These are phyloP conservation scores for Timema podura DNA, from an alignment of 2,888 invertebrate genomes.

Conservation along the genomic window DNA sequence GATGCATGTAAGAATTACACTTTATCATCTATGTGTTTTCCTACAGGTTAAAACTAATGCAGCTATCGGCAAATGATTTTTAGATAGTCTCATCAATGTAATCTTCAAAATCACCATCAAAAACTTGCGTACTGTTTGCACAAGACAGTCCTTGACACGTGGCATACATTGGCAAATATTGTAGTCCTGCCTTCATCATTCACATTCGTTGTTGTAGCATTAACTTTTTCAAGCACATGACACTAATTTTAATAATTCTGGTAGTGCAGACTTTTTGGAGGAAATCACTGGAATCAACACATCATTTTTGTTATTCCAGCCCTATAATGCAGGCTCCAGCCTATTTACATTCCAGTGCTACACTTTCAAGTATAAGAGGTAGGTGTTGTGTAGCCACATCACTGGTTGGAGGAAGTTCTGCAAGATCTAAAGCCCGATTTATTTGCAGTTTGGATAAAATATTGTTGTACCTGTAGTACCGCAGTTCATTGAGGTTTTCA, in stretches of 20 bases:
- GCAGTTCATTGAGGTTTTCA: conserved; percentile 5
- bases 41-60: no score
- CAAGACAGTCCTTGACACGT: conserved; percentile 1
- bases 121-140: background rate
- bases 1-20: no score
- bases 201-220: background rate
- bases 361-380: background rate
- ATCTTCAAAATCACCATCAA: background rate
- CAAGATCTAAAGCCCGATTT: background rate
- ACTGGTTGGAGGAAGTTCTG: background rate
- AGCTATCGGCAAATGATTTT: no score
- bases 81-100: background rate
- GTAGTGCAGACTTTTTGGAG: background rate
- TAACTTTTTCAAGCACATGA: background rate
- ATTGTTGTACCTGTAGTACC: conserved; percentile 2
- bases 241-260: conserved; percentile 5
- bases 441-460: background rate
- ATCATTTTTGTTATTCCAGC: background rate
- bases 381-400: background rate
- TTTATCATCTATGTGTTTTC: no score
- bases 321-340: background rate
- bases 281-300: background rate
- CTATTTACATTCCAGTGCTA: background rate
- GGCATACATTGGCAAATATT: background rate
- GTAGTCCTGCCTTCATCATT: background rate